Conservation (phyloP, 2,888 invertebrate genomes). For the Plebejus anna region DNA sequence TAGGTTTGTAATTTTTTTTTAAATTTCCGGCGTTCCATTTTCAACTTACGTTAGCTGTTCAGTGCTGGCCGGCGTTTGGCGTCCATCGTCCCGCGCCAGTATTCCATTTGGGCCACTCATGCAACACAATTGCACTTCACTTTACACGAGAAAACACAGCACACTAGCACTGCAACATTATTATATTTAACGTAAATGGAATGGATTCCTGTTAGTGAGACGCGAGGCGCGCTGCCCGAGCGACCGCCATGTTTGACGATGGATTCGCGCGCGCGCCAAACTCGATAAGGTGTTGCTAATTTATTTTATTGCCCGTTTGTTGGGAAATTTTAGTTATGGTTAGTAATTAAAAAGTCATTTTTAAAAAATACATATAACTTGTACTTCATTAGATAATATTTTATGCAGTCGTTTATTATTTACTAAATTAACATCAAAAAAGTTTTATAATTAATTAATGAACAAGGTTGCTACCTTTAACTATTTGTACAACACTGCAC, state of each 20-base stretch:
- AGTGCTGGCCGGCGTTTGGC: conserved; percentile 73
- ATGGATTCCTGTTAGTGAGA: conserved; percentile 51
- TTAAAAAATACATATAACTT: no score
- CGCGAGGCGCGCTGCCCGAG: conserved; percentile 63
- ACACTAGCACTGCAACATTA: conserved; percentile 65
- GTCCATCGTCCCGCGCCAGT: conserved; percentile 63
- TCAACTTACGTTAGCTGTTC: conserved; percentile 73
- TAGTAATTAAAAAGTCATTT: neutral
- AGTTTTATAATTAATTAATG: neutral
- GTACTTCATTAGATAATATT: no score
- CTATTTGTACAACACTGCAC: no score
- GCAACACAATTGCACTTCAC: conserved; percentile 66
- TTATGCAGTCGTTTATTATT: neutral
- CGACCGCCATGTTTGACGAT: conserved; percentile 68
- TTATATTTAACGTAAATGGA: conserved; percentile 42
- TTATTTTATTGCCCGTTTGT: conserved; percentile 35
- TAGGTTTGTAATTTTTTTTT: neutral
- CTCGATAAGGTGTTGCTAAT: conserved; percentile 41
- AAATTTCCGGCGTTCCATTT: neutral
- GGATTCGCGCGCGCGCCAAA: conserved; percentile 76
- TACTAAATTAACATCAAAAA: neutral
- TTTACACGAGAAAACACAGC: conserved; percentile 52
- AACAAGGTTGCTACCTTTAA: neutral
- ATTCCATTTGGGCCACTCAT: conserved; percentile 72
- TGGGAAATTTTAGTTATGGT: neutral